These are phyloP conservation scores for Trididemnum nubilum DNA, from an alignment of 23 tunicate species.

Conservation along the genomic window DNA sequence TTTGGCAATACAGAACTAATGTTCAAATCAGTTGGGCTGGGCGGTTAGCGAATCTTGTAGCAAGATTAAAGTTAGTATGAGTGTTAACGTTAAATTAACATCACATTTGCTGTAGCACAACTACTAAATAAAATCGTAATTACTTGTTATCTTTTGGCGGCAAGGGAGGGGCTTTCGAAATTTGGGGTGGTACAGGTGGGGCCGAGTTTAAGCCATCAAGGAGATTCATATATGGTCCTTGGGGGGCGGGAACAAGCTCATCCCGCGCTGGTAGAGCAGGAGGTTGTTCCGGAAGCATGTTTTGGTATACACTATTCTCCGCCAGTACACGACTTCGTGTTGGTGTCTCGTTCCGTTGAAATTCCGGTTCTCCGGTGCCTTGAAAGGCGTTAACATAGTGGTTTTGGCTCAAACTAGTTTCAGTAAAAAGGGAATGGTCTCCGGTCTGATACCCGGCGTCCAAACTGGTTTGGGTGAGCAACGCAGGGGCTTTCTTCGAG, in stretches of 20 bases:
- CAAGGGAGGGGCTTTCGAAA: conserved; percentile 32
- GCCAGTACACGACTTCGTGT: not conserved
- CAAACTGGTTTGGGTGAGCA: conserved; percentile 58
- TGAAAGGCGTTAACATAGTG: conserved; percentile 16
- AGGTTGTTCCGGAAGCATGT: conserved; percentile 20
- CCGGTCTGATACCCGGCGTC: conserved; percentile 89
- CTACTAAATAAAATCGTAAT: too few species aligned
- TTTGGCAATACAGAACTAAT: too few species aligned
- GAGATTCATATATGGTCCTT: conserved; percentile 26
- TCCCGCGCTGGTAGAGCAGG: conserved; percentile 58
- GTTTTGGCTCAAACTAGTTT: not conserved
- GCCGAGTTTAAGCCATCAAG: not conserved
- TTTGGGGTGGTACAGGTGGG: not conserved
- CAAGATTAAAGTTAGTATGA: too few species aligned
- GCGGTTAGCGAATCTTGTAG: too few species aligned
- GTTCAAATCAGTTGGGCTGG: too few species aligned
- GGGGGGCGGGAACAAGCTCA: not conserved
- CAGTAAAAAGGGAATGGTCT: conserved; percentile 24
- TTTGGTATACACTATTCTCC: conserved; percentile 10
- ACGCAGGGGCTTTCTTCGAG: conserved; percentile 47
- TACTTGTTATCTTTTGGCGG: conserved; percentile 35
- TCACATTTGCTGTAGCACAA: too few species aligned
- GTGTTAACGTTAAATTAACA: too few species aligned
- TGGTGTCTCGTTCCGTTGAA: not conserved
- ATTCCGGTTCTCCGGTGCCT: not conserved